phyloP scores from a whole-genome alignment of 2,888 invertebrate genomes.

The Tenthredo distinguenda region DNA sequence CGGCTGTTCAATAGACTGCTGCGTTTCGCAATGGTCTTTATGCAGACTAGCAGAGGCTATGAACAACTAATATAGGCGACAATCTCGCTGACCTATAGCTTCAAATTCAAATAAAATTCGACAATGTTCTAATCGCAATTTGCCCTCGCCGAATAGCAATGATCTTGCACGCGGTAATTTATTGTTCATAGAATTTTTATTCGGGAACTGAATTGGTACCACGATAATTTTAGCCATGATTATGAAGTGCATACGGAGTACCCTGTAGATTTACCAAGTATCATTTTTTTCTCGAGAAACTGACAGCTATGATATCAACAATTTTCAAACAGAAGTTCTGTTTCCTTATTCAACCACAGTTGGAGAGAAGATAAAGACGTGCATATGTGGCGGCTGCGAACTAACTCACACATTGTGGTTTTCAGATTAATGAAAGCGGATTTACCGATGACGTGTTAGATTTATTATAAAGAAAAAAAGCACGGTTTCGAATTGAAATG shows the following conservation, averaged over 20 bases:
- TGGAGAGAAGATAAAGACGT: not conserved
- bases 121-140: not conserved
- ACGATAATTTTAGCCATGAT: not conserved
- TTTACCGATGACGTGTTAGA: not conserved
- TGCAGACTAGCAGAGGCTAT: constrained; percentile 15
- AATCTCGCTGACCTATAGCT: constrained; percentile 1
- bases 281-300: not conserved
- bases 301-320: not conserved
- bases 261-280: not conserved
- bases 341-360: not conserved
- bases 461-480: not conserved
- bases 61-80: not conserved
- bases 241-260: not conserved
- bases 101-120: constrained; percentile 20
- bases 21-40: constrained; percentile 8
- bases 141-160: not conserved
- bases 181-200: not conserved
- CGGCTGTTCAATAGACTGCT: not conserved
- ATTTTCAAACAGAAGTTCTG: not conserved
- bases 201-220: not conserved
- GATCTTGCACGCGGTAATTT: not conserved
- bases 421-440: not conserved
- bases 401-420: not conserved
- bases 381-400: not conserved
- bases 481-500: not conserved